A percentile compares a stretch with the other conserved stretches of the same genome.
phyloP scores from a whole-genome alignment of 2,797 vertebrate genomes.

The Sebastes diaconus region DNA sequence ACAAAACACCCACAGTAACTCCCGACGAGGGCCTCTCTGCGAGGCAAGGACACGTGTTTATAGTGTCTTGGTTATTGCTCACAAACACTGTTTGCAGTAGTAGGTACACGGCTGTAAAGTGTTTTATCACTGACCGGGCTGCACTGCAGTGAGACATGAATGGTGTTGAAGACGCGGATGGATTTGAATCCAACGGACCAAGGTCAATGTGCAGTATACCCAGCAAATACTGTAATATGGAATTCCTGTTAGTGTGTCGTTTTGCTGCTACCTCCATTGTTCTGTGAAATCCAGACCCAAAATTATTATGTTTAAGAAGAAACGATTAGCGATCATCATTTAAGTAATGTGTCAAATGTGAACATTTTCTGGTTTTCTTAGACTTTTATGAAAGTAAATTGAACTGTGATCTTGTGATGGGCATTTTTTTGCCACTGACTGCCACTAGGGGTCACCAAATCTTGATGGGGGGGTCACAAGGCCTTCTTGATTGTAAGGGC shows the following conservation, averaged over 20 bases:
- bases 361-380: background rate
- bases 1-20: conserved; percentile 38
- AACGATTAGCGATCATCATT: background rate
- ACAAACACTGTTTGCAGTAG: conserved; percentile 25
- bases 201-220: background rate
- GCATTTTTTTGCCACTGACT: background rate
- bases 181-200: background rate
- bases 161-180: background rate
- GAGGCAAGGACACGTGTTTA: conserved; percentile 44
- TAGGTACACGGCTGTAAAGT: conserved; percentile 33
- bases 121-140: conserved; percentile 5
- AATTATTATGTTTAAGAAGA: background rate
- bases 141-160: conserved; percentile 7
- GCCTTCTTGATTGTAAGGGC: too few relatives aligned
- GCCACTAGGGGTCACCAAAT: background rate
- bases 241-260: background rate
- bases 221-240: background rate
- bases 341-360: too few relatives aligned
- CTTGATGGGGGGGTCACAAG: too few relatives aligned
- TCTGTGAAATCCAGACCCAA: background rate
- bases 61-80: conserved; percentile 36
- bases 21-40: background rate
- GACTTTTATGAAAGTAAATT: background rate
- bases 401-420: background rate
- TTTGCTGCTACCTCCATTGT: background rate